Base-by-base conservation (phyloP, 2,888 invertebrate genomes). In the Machimus rusticus region DNA sequence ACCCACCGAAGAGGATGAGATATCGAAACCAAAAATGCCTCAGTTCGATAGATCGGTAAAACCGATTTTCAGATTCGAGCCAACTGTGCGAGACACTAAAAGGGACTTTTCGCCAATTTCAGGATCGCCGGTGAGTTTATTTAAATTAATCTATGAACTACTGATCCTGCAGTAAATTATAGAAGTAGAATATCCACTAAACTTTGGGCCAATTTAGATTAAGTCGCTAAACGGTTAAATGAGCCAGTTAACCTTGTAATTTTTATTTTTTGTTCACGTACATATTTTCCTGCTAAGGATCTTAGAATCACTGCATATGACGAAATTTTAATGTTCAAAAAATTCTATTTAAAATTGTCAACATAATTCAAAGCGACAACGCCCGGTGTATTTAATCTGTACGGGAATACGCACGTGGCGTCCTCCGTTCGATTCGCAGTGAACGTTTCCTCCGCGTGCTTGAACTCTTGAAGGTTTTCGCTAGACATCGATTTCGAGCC, bases 41-140 rank as follows among this genome's bases (percentile, higher is more conserved):
- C 90, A 92, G 39, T 94, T 95, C 91, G 95, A 95, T 93, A 94
- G 95, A 88, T 94, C 93, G 88, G 93, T 94, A 8, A 95, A 95
- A 90, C 95, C 95, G 0, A 87, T 90, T 0, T 87, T 89, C 43
- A 92, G 92, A 87, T 89, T 92, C 89, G 90, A 92, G 89, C 91
- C 92, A 12, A 90, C 91, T 37, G 92, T 93, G n/a, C 16, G 37
- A 85, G 89, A 89, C 66, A 88, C 91, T 9, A 93, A 93, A 87
- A 90, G 95, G 19, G 95, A 95, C 92, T 94, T 95, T 91, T 94
- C 94, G 89, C 95, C 95, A 0, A 93, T 94, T 0, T 93, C 93
- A 91, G 95, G 94, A 0, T 93, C 93, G 78, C 93, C 94, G 92
- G 95, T 95, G 90, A 94, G 94, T 91, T 12, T 28, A 76, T 76